Conservation (phyloP, 2,113 vertebrate genomes). For the Cairina moschata region DNA sequence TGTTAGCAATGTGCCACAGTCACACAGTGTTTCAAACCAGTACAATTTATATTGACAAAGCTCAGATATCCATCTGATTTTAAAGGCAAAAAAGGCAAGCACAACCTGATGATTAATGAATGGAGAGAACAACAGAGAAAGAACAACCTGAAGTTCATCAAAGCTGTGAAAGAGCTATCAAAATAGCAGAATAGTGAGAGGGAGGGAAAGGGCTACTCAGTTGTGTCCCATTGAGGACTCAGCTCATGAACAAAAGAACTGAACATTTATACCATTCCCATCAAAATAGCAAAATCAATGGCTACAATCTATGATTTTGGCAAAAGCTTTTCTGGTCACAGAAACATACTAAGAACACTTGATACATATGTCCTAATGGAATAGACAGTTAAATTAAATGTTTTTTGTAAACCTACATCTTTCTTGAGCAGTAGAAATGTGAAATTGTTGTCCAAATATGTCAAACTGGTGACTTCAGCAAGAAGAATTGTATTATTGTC, state of each 20-base stretch:
- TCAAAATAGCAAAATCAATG: background rate
- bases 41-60: background rate
- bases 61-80: background rate
- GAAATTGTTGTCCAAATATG: background rate
- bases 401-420: background rate
- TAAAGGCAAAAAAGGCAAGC: background rate
- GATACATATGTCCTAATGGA: background rate
- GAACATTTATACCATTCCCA: background rate
- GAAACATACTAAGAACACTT: background rate
- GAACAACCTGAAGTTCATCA: background rate
- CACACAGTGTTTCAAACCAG: background rate
- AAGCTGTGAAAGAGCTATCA: background rate
- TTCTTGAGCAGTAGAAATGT: background rate
- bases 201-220: background rate
- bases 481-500: background rate
- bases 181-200: background rate
- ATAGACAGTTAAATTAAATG: background rate
- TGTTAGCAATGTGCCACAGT: rapidly evolving
- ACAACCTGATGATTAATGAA: background rate
- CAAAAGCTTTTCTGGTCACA: background rate
- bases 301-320: background rate
- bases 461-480: background rate
- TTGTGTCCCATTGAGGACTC: background rate
- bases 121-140: background rate
- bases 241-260: background rate